A percentile compares a stretch with the other conserved stretches of the same genome.
These are phyloP conservation scores for Sycophila sp. DNA, from an alignment of 1,140 invertebrate species.

Conservation along the genomic window DNA sequence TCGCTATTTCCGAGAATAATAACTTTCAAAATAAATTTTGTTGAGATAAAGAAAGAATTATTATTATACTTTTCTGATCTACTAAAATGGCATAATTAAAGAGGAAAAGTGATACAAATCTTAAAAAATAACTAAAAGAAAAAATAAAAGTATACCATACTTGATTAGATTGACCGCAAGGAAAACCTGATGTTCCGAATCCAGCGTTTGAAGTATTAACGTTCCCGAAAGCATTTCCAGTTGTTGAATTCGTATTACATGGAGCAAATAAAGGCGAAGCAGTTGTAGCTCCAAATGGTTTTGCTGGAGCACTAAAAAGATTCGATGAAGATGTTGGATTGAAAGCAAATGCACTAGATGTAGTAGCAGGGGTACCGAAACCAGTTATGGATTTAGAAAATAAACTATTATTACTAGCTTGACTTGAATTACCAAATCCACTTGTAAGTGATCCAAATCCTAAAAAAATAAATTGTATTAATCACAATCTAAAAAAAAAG, in stretches of 20 bases:
- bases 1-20: no score
- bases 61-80: background rate
- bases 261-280: slow-evolving; percentile 58
- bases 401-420: slow-evolving; percentile 58
- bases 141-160: slow-evolving; percentile 40
- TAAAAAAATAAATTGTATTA: slow-evolving; percentile 30
- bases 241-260: slow-evolving; percentile 51
- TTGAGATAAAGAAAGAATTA: no score
- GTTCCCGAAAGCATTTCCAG: slow-evolving; percentile 61
- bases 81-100: no score
- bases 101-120: no score
- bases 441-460: slow-evolving; percentile 67
- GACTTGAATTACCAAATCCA: slow-evolving; percentile 66
- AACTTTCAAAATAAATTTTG: no score
- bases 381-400: slow-evolving; percentile 64
- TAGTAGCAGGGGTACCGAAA: slow-evolving; percentile 70
- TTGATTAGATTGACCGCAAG: slow-evolving; percentile 61
- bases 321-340: slow-evolving; percentile 63
- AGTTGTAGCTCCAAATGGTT: slow-evolving; percentile 63
- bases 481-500: no score
- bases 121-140: no score
- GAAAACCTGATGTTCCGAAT: slow-evolving; percentile 59
- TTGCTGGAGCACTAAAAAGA: slow-evolving; percentile 62
- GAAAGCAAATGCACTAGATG: slow-evolving; percentile 70
- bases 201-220: slow-evolving; percentile 57